Conservation (phyloP, 1,140 invertebrate species). For the Orchesella cincta region DNA sequence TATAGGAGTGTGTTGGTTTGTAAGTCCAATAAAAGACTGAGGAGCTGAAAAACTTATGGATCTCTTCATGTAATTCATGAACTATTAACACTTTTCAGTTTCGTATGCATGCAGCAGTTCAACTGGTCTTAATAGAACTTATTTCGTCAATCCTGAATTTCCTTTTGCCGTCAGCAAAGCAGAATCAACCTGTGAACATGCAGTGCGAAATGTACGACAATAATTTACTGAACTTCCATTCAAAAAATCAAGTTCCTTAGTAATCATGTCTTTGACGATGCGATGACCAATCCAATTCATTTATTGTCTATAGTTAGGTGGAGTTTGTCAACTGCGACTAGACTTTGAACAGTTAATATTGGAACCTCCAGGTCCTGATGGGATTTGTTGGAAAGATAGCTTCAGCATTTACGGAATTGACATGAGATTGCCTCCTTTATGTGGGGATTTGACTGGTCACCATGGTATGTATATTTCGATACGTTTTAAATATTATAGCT, state of each 20-base stretch:
- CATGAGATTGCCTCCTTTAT: constrained; percentile 74
- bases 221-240: background rate
- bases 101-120: constrained; percentile 67
- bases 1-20: constrained; percentile 75
- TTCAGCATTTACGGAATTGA: constrained; percentile 76
- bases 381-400: constrained; percentile 78
- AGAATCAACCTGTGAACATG: constrained; percentile 77
- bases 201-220: constrained; percentile 65
- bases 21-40: constrained; percentile 56
- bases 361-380: constrained; percentile 73
- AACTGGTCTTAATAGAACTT: constrained; percentile 75
- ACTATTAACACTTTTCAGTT: constrained; percentile 34
- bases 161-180: constrained; percentile 68
- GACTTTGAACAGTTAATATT: constrained; percentile 76
- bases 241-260: background rate
- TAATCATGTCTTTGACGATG: background rate
- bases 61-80: background rate
- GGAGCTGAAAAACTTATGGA: background rate
- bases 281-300: constrained; percentile 67
- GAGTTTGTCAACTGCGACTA: constrained; percentile 60
- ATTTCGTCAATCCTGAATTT: constrained; percentile 79
- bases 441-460: constrained; percentile 75
- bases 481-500: too few species aligned
- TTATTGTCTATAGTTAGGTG: constrained; percentile 37
- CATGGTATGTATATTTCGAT: constrained; percentile 71